Evolutionary conservation across 1,140 invertebrate genomes (phyloP), one percentile per base, ranked within the genome.

Genomic region (Cheumatopsyche charites): DNA sequence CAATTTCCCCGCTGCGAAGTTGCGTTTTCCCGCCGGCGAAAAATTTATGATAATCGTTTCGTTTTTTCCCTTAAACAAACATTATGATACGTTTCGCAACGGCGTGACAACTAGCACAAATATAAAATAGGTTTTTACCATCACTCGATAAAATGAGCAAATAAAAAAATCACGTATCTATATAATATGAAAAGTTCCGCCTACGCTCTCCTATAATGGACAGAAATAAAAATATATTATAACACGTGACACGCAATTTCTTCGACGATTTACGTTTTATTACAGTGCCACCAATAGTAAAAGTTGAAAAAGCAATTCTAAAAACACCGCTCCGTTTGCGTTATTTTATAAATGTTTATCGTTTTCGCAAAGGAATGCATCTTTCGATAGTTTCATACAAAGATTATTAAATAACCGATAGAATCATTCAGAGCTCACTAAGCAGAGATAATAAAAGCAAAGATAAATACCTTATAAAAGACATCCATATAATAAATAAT

Each of bases 21-120:
- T 58, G 17, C 23, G 55, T 58, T 58, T 58, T 25, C 5, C 47
- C 55, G 21, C 23, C 47, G 55, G 12, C 23, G 55, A 58, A 58
- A 58, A 58, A 58, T 25, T 25, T 25, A 58, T 58, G 55, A 58
- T 58, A 58, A 58, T 58, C 55, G 55, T 58, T 58, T 58, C 23
- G 13, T 58, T 58, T 58, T 58, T 58, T 58, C 23, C 55, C 21
- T 58, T 58, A 26, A 58, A 58, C 23, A 58, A 58, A 58, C 55
- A 58, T 58, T 58, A 58, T 58, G 55, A 58, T 58, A 58, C 21
- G 23, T 58, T 58, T 58, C 19, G 21, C 11, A 25, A 25, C 55
- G 9, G 55, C 55, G 15, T 52, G 47, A 52, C 47, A 52, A 52
- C 47, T 52, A 52, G 9, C 29, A 47, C 12, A 47, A 47, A 47